Evolutionary conservation across 2,113 vertebrate species (phyloP).

Genomic region (Noctilio leporinus): DNA sequence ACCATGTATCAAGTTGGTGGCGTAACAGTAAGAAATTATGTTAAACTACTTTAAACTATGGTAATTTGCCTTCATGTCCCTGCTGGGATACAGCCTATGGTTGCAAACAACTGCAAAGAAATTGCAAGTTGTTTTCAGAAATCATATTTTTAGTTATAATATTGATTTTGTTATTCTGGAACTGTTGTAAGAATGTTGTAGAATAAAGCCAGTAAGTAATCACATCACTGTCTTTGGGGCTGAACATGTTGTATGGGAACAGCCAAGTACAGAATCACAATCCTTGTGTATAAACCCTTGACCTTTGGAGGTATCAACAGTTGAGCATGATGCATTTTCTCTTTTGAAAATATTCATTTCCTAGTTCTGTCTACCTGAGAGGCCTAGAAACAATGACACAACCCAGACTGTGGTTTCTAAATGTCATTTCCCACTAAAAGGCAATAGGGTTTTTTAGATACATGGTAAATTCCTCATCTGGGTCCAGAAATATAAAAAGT

Average conservation of each 20-base stretch:
- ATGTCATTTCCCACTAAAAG: neutral
- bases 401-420: neutral
- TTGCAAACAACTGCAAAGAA: constrained; percentile 19
- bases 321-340: neutral
- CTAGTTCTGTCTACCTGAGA: neutral
- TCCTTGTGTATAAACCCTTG: neutral
- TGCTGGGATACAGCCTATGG: neutral
- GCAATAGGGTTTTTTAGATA: neutral
- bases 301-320: neutral
- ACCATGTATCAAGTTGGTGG: neutral
- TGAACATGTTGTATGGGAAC: neutral
- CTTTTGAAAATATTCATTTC: neutral
- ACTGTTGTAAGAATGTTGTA: neutral
- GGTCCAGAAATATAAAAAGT: neutral
- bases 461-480: neutral
- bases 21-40: neutral
- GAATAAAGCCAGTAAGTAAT: neutral
- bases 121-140: neutral
- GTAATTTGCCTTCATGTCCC: neutral
- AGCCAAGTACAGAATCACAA: neutral
- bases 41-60: neutral
- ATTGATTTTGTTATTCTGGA: neutral
- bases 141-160: neutral
- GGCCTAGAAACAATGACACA: neutral
- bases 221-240: neutral